Conservation (phyloP, 1,140 invertebrate genomes). For the Vollenhovia emeryi region DNA sequence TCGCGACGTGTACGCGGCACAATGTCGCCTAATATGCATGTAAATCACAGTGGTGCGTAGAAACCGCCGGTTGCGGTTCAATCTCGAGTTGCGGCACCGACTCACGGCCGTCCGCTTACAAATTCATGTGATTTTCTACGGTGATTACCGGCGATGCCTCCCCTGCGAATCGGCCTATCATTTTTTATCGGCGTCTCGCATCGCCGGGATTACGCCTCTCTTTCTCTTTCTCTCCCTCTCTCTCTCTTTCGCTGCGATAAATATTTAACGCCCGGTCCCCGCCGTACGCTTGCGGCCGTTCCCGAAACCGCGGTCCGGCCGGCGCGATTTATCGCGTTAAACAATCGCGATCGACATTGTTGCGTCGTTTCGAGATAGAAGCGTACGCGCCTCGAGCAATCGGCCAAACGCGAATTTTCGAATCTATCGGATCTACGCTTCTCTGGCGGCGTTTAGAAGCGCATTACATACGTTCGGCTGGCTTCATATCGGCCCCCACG, state of each 20-base stretch:
- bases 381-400: constrained; percentile 63
- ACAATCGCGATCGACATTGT: constrained; percentile 53
- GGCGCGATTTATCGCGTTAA: constrained; percentile 54
- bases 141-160: constrained; percentile 30
- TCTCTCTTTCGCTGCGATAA: constrained; percentile 5
- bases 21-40: constrained; percentile 64
- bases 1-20: constrained; percentile 28
- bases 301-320: constrained; percentile 45
- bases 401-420: constrained; percentile 68
- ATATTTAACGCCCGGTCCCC: constrained; percentile 36
- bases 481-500: constrained; percentile 71
- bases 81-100: constrained; percentile 46
- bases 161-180: constrained; percentile 35
- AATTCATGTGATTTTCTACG: constrained; percentile 55
- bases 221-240: neutral
- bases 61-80: constrained; percentile 44
- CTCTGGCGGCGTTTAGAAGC: constrained; percentile 59
- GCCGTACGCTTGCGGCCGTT: constrained; percentile 37
- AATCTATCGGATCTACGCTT: constrained; percentile 65
- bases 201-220: constrained; percentile 12
- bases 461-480: constrained; percentile 71
- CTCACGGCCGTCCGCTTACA: neutral
- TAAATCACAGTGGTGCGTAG: constrained; percentile 49
- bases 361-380: constrained; percentile 39
- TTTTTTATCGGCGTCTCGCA: constrained; percentile 46